These are phyloP conservation scores for Bursaphelenchus okinawaensis DNA, from an alignment of 2,888 invertebrate genomes.

Conservation along the genomic window DNA sequence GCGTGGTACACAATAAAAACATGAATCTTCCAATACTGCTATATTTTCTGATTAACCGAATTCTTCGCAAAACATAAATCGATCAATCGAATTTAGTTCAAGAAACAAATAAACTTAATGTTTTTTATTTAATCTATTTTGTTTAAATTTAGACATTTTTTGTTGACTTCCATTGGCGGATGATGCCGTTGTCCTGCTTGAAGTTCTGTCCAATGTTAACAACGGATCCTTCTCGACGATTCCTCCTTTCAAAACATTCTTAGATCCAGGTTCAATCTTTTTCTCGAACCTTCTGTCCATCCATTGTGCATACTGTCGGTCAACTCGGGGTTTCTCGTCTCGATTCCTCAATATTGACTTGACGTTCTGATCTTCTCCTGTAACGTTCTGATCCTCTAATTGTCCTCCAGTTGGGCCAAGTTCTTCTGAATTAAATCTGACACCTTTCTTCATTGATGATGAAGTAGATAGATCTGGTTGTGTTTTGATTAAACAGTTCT, in stretches of 20 bases:
- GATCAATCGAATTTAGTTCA: neutral
- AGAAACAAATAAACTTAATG: neutral
- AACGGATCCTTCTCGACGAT: conserved; percentile 14
- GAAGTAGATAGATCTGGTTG: no score
- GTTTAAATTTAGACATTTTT: conserved; percentile 4
- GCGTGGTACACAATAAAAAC: no score
- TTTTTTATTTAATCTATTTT: neutral
- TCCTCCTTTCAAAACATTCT: neutral
- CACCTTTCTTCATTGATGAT: no score
- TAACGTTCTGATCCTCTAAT: neutral
- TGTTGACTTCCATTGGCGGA: neutral
- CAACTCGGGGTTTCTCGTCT: conserved; percentile 5
- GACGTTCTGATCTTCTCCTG: neutral
- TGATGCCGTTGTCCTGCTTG: neutral
- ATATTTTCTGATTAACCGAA: no score
- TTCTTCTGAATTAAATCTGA: neutral
- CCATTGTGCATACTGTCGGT: conserved; percentile 6
- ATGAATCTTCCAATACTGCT: no score
- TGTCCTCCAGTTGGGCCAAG: neutral
- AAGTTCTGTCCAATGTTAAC: neutral
- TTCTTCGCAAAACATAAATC: no score
- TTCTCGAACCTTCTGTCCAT: conserved; percentile 1
- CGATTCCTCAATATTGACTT: neutral
- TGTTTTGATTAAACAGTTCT: neutral
- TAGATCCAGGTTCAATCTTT: conserved; percentile 8